Conservation (phyloP, 1,140 invertebrate species). For the Rhagoletis zephyria region DNA sequence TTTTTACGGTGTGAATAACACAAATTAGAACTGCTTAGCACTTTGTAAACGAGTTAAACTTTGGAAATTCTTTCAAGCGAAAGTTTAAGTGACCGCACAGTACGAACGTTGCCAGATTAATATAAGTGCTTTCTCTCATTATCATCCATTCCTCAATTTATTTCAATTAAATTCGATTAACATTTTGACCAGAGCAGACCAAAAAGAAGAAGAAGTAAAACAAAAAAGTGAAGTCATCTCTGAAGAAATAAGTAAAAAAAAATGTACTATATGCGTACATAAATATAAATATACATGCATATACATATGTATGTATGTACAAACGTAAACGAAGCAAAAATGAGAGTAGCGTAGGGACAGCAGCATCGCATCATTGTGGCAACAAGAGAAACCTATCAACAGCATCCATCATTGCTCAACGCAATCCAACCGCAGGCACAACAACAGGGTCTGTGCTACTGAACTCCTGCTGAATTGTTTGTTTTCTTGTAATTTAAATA, state of each 20-base stretch:
- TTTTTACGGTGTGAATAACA: too few species aligned
- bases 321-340: not conserved
- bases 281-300: not conserved
- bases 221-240: not conserved
- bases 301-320: not conserved
- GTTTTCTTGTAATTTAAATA: not conserved
- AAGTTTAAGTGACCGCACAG: too few species aligned
- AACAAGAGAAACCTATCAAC: slow-evolving; percentile 10
- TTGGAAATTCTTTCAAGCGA: too few species aligned
- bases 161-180: slow-evolving; percentile 49
- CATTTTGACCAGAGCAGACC: not conserved
- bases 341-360: not conserved
- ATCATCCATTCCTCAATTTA: not conserved
- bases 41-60: too few species aligned
- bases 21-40: too few species aligned
- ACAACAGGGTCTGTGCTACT: not conserved
- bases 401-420: slow-evolving; percentile 6
- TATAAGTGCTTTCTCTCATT: not conserved
- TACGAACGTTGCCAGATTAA: too few species aligned
- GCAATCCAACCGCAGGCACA: not conserved
- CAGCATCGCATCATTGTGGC: not conserved
- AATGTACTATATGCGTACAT: not conserved
- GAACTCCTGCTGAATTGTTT: slow-evolving; percentile 19
- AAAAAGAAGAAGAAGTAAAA: slow-evolving; percentile 3
- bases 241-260: not conserved